A percentile compares a stretch with the other conserved stretches of the same genome.
Conservation (phyloP, 2,113 vertebrate species). For the Oenanthe oenanthe region DNA sequence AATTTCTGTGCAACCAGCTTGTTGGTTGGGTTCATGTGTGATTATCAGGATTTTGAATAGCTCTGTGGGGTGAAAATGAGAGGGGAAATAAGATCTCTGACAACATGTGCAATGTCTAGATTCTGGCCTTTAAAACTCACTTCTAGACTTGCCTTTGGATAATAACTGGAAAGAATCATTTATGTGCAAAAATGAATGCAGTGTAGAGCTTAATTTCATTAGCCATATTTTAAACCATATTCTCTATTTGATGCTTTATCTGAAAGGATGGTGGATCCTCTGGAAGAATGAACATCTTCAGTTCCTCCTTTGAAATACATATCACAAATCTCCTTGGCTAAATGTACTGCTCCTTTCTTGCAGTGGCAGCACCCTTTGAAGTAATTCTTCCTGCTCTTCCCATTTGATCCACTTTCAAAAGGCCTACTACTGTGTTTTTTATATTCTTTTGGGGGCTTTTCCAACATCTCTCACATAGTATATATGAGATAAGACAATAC, state of each 20-base stretch:
- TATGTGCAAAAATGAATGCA: neutral
- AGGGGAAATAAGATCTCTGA: neutral
- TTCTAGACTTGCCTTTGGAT: neutral
- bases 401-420: neutral
- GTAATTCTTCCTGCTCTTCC: neutral
- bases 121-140: neutral
- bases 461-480: neutral
- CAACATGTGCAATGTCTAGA: rapidly evolving
- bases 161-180: neutral
- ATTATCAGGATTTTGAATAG: neutral
- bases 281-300: neutral
- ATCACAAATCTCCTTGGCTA: neutral
- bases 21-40: neutral
- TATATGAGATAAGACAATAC: rapidly evolving
- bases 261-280: neutral
- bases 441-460: neutral
- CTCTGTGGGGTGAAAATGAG: neutral
- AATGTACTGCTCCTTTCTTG: neutral
- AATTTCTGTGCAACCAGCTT: neutral
- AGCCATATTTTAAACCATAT: neutral
- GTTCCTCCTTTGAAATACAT: neutral
- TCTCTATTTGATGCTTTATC: neutral
- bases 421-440: neutral
- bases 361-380: neutral
- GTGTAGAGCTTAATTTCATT: neutral